Percentiles rank a stretch among this genome's conserved stretches.
Evolutionary conservation across 2,797 vertebrate species (phyloP).

Genomic region (Rhodeus uyekii): DNA sequence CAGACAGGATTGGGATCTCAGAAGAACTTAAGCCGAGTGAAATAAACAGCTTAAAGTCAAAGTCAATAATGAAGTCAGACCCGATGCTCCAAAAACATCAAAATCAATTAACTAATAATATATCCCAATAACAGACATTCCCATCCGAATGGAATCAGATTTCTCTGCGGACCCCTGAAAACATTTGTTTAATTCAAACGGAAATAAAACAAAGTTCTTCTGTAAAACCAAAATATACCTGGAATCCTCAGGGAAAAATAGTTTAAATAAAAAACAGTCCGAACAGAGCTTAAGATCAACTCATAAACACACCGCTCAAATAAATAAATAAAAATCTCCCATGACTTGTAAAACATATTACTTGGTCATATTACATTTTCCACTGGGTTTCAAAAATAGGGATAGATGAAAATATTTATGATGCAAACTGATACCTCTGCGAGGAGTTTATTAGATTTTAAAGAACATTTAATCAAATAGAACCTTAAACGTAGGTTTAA

Average conservation of each 20-base stretch:
- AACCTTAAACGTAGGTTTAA: slow-evolving; percentile 18
- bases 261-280: no score
- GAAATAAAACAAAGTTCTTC: background rate
- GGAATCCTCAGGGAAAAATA: background rate
- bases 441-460: background rate
- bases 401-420: background rate
- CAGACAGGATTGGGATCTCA: background rate
- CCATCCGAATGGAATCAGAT: background rate
- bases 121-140: background rate
- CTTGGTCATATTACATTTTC: background rate
- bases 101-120: background rate
- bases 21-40: background rate
- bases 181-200: background rate
- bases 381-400: background rate
- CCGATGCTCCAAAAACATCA: background rate
- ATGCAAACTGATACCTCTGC: background rate
- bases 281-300: background rate
- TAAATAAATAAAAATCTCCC: background rate
- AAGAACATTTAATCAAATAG: slow-evolving; percentile 35
- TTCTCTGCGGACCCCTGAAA: background rate
- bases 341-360: background rate
- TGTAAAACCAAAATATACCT: background rate
- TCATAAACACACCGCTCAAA: background rate
- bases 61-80: background rate
- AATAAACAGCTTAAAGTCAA: background rate